phyloP scores from a whole-genome alignment of 2,113 vertebrate genomes.

The Pseudorhombus dupliciocellatus region DNA sequence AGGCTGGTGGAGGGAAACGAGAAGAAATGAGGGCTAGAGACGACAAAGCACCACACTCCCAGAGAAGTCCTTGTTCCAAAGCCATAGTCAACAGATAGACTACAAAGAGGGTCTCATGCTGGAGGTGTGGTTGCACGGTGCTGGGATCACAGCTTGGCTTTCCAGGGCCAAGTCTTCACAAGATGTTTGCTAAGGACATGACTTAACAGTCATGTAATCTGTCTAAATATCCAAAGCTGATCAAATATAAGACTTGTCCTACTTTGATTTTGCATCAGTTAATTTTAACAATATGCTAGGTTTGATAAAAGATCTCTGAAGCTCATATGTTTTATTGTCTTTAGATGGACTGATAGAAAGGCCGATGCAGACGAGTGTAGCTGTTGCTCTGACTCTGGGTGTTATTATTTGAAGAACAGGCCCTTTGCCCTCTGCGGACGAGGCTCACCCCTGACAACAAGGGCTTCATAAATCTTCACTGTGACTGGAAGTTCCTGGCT shows the following conservation, averaged over 20 bases:
- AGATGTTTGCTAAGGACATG: not conserved
- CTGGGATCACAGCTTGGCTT: conserved; percentile 2
- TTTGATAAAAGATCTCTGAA: not conserved
- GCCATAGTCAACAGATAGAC: conserved; percentile 29
- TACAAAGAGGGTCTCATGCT: conserved; percentile 12
- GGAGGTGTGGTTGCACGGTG: not conserved
- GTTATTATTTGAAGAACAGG: conserved; percentile 88
- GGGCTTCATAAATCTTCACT: conserved; percentile 90
- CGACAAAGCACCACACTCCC: not conserved
- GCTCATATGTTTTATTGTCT: not conserved
- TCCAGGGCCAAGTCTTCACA: not conserved
- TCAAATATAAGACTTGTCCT: not conserved
- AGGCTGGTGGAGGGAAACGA: not conserved
- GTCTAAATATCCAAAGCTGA: not conserved
- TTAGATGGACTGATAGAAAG: too few relatives aligned
- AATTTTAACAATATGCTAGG: not conserved
- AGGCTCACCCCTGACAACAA: conserved; percentile 78
- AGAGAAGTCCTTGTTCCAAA: conserved; percentile 4
- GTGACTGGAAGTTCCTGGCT: conserved; percentile 87
- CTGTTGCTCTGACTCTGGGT: conserved; percentile 66
- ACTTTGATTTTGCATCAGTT: not conserved
- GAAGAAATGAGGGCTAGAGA: conserved; percentile 2
- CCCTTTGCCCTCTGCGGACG: conserved; percentile 82
- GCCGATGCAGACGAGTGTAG: not conserved
- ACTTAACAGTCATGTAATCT: not conserved